phyloP scores from a whole-genome alignment of 2,888 invertebrate species.

The Chymomyza caudatula region DNA sequence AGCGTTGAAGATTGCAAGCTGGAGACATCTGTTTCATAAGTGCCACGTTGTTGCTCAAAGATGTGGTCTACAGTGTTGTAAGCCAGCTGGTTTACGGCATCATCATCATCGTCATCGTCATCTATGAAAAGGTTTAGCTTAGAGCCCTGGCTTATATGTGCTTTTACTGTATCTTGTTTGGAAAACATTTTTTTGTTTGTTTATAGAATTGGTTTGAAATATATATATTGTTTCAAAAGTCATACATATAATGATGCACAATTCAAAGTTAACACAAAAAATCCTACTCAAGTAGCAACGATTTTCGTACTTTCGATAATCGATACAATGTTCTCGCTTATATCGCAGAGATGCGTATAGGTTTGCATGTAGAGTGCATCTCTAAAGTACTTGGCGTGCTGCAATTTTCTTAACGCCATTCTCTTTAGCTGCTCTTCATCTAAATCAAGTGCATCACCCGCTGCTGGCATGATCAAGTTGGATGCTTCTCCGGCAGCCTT shows the following conservation, averaged over 20 bases:
- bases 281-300: constrained; percentile 13
- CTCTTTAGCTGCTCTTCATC: neutral
- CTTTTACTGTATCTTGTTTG: neutral
- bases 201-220: neutral
- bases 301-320: constrained; percentile 68
- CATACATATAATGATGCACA: no score
- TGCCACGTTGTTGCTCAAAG: neutral
- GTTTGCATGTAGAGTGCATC: constrained; percentile 71
- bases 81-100: constrained; percentile 8
- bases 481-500: neutral
- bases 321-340: constrained; percentile 69
- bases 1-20: neutral
- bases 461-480: neutral
- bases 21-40: neutral
- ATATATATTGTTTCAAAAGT: neutral
- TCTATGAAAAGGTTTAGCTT: neutral
- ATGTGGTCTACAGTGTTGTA: constrained; percentile 32
- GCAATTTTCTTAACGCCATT: constrained; percentile 42
- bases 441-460: neutral
- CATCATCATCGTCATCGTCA: neutral
- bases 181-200: neutral
- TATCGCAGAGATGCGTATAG: constrained; percentile 66
- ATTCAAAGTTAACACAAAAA: no score
- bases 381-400: constrained; percentile 56
- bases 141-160: no score